Base-by-base conservation (phyloP, 2,113 vertebrate genomes). In the Oryzias curvinotus region DNA sequence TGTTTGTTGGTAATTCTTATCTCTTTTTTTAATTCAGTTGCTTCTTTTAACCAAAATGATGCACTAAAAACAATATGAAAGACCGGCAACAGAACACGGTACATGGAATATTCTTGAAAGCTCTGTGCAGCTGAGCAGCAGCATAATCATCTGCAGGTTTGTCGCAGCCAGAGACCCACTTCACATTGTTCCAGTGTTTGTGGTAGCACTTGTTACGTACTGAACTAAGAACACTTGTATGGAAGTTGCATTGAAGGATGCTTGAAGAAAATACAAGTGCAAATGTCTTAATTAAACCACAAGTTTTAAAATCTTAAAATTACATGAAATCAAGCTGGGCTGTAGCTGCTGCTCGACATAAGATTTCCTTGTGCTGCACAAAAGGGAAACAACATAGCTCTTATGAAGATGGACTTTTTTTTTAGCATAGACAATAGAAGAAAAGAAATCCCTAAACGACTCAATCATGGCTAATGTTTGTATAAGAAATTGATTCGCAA, bases 401-500 rank as follows among this genome's bases (percentile, higher is more conserved):
- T 53, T 45, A 71, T 73, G 63, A 81, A 67, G 66, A 71, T 30
- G 23, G 68, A 3, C 57, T 14, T 57, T 44, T 55, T 71, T 82
- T 74, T 70, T 14, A 86, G 82, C 63, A 55, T 26, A 61, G 56
- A 83, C 81, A 87, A 88, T 77, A 74, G 80, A 57, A 46, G 75
- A 87, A 83, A 65, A 74, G 65, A 83, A 80, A 70, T 58, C 65
- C 72, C 67, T 72, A 80, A 84, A 88, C 82, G 76, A 63, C 82
- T 84, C 73, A 81, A 73, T 89, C 81, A 81, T 73, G 70, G 78
- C 75, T 70, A 78, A 86, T 71, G 65, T 74, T 75, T 75, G 78
- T 77, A 80, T 76, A 83, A 76, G 84, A 87, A 85, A 85, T 81
- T 80, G 80, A 88, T 83, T 81, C 71, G 71, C 81, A 78, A 81